A percentile compares a stretch with the other conserved stretches of the same genome.
phyloP scores from a whole-genome alignment of 2,888 invertebrate genomes.

The Dasypolia templi region DNA sequence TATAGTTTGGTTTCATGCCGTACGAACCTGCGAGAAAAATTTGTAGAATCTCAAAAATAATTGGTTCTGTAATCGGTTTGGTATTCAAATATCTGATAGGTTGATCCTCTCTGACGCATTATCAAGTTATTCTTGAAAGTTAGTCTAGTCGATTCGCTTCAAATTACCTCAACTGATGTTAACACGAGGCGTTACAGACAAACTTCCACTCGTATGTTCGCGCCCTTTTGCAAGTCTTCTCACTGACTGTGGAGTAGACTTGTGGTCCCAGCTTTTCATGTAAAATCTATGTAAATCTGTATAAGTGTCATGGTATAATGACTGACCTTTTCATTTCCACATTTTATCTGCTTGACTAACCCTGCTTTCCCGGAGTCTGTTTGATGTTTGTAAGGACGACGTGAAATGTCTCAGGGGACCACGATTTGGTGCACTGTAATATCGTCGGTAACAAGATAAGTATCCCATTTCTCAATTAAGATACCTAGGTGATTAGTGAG shows the following conservation, averaged over 20 bases:
- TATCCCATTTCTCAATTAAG: conserved; percentile 26
- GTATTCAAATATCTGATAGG: neutral
- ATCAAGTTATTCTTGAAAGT: neutral
- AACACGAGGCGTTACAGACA: neutral
- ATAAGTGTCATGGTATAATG: conserved; percentile 31
- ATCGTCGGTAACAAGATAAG: conserved; percentile 44
- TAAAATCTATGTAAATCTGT: conserved; percentile 40
- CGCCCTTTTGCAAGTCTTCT: conserved; percentile 6
- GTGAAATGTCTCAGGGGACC: conserved; percentile 21
- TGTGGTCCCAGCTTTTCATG: conserved; percentile 47
- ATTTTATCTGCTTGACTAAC: conserved; percentile 47
- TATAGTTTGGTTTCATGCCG: neutral
- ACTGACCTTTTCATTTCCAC: conserved; percentile 44
- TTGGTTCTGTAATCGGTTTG: neutral
- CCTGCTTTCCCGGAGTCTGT: conserved; percentile 51
- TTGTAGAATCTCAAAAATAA: neutral
- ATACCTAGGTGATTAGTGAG: conserved; percentile 58
- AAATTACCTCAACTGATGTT: neutral
- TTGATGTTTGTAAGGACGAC: conserved; percentile 45
- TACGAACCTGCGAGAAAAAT: neutral
- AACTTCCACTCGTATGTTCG: neutral
- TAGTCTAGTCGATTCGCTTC: neutral
- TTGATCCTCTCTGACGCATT: neutral
- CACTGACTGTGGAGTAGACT: conserved; percentile 43
- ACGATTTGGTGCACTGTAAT: conserved; percentile 7